phyloP scores from a whole-genome alignment of 1,140 invertebrate genomes.

The Nomia melanderi region DNA sequence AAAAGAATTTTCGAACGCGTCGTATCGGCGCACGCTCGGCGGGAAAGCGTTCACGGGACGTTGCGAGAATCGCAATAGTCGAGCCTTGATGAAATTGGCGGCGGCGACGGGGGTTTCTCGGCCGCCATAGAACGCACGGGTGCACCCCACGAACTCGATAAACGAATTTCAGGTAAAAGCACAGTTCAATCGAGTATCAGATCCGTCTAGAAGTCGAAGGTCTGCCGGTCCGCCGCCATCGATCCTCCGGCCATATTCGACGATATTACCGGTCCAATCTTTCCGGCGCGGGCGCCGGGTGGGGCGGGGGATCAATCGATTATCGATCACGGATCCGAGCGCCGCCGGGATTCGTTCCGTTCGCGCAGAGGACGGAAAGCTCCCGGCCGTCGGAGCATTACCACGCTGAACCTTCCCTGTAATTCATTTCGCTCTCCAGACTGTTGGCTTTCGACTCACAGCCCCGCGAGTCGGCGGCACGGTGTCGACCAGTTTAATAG shows the following conservation, averaged over 20 bases:
- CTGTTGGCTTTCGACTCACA: neutral
- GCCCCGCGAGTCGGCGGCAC: neutral
- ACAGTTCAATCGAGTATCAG: slow-evolving; percentile 32
- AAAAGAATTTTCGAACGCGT: slow-evolving; percentile 15
- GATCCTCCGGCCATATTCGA: neutral
- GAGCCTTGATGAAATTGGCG: slow-evolving; percentile 36
- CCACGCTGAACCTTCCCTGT: neutral
- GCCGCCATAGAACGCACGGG: neutral
- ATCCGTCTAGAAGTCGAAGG: slow-evolving; percentile 36
- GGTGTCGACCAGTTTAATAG: neutral
- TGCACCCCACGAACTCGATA: slow-evolving; percentile 41
- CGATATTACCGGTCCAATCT: slow-evolving; percentile 35
- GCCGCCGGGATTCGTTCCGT: neutral
- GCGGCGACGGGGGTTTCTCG: neutral
- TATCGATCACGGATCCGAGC: slow-evolving; percentile 15
- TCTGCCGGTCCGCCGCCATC: slow-evolving; percentile 4
- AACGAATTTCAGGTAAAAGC: slow-evolving; percentile 50
- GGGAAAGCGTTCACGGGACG: neutral
- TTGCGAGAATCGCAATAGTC: slow-evolving; percentile 8
- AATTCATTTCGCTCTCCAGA: slow-evolving; percentile 14
- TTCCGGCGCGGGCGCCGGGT: neutral
- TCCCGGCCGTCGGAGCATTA: neutral
- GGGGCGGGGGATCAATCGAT: slow-evolving; percentile 19
- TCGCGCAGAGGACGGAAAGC: neutral
- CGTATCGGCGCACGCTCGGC: neutral